Conservation (phyloP, 2,888 invertebrate species). For the Trisateles emortualis region DNA sequence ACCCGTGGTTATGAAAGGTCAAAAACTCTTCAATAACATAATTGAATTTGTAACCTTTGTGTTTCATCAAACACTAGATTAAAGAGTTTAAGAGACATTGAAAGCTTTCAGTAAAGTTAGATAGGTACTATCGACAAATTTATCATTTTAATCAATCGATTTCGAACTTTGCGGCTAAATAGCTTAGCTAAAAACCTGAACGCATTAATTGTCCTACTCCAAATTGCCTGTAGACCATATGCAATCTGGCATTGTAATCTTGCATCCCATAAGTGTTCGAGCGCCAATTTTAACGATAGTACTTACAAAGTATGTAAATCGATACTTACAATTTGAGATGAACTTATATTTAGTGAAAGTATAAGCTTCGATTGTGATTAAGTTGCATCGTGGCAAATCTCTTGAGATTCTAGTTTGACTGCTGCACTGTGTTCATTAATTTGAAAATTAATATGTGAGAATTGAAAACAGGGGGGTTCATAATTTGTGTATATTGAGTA, state of each 20-base stretch:
- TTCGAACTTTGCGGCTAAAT: too few species aligned
- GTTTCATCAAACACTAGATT: conserved; percentile 25
- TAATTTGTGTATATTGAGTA: neutral
- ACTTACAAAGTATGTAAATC: conserved; percentile 41
- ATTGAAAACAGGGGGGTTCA: conserved; percentile 39
- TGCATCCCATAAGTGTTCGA: too few species aligned
- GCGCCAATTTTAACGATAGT: too few species aligned
- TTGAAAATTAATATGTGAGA: conserved; percentile 37
- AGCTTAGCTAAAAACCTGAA: too few species aligned
- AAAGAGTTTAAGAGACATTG: conserved; percentile 30
- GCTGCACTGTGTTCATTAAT: conserved; percentile 34
- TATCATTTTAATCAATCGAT: too few species aligned
- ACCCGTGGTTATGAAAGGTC: conserved; percentile 20
- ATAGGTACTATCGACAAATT: too few species aligned
- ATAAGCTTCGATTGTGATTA: conserved; percentile 22
- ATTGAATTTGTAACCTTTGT: conserved; percentile 29
- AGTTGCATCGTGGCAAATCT: conserved; percentile 31
- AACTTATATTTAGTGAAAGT: conserved; percentile 13
- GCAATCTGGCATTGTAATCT: too few species aligned
- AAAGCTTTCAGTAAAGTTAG: conserved; percentile 35
- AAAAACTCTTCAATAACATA: conserved; percentile 28
- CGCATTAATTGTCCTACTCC: too few species aligned
- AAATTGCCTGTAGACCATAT: too few species aligned
- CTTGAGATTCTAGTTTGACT: conserved; percentile 34
- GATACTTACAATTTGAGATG: conserved; percentile 23